phyloP scores from a whole-genome alignment of 2,113 vertebrate species.

The Mirza zaza region DNA sequence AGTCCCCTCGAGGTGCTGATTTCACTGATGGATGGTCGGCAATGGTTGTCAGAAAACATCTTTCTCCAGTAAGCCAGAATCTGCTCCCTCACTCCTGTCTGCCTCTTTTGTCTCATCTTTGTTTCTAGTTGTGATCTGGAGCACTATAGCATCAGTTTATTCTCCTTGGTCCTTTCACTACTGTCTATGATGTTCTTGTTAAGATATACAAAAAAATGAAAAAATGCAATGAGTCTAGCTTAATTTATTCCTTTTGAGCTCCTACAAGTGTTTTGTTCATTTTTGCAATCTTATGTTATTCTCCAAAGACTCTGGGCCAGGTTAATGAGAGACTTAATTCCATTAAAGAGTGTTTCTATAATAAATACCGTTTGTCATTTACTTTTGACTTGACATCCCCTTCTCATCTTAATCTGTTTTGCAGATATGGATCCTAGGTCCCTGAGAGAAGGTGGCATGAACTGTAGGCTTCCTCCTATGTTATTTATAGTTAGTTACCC shows the following conservation, averaged over 20 bases:
- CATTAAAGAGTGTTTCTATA: neutral
- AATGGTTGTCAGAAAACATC: neutral
- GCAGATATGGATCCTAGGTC: neutral
- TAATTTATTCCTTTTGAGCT: neutral
- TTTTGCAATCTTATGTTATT: neutral
- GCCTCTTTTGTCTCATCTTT: neutral
- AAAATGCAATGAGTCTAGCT: neutral
- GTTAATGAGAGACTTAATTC: neutral
- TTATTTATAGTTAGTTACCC: neutral
- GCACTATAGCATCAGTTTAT: neutral
- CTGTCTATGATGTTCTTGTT: neutral
- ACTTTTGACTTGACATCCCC: neutral
- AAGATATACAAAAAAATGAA: neutral
- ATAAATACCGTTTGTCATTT: neutral
- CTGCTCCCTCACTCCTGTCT: neutral
- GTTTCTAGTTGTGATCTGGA: neutral
- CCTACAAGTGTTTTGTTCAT: neutral
- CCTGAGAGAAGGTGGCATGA: neutral
- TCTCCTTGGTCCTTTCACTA: neutral
- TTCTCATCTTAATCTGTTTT: slow-evolving; percentile 21
- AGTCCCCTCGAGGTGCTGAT: neutral
- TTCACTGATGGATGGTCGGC: neutral
- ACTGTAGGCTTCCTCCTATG: neutral
- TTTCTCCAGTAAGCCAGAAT: neutral
- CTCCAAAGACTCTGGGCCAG: neutral